phyloP scores from a whole-genome alignment of 2,113 vertebrate genomes.

The Anolis sagrei region DNA sequence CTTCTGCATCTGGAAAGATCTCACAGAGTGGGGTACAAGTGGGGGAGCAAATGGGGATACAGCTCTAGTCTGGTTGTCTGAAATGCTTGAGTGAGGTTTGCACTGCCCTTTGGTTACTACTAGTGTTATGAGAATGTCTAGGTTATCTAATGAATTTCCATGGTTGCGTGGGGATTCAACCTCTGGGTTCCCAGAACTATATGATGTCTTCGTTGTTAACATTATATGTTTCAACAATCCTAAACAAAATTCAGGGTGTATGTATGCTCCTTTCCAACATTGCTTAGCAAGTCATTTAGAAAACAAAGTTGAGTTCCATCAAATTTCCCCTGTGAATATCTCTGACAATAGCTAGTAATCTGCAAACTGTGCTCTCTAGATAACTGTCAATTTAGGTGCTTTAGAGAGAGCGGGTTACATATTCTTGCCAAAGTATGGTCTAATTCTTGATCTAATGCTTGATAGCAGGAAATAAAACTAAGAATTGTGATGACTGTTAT shows the following conservation, averaged over 20 bases:
- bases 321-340: background rate
- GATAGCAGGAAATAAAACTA: background rate
- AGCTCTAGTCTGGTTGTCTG: too few relatives aligned
- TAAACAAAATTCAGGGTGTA: background rate
- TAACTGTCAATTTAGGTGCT: background rate
- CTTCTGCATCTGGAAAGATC: too few relatives aligned
- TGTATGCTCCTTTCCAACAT: background rate
- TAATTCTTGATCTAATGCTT: too few relatives aligned
- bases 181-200: too few relatives aligned
- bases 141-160: too few relatives aligned
- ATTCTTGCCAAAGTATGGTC: conserved; percentile 8
- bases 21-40: too few relatives aligned
- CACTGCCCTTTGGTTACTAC: too few relatives aligned
- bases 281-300: background rate
- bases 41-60: too few relatives aligned
- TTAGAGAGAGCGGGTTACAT: background rate
- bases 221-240: background rate
- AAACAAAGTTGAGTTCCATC: background rate
- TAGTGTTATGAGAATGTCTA: too few relatives aligned
- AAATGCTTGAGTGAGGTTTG: too few relatives aligned
- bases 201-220: too few relatives aligned
- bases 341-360: background rate
- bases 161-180: too few relatives aligned
- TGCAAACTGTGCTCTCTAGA: background rate
- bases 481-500: background rate